A percentile compares a stretch with the other conserved stretches of the same genome.
Evolutionary conservation across 2,888 invertebrate species (phyloP).

Genomic region (Biston betularia): DNA sequence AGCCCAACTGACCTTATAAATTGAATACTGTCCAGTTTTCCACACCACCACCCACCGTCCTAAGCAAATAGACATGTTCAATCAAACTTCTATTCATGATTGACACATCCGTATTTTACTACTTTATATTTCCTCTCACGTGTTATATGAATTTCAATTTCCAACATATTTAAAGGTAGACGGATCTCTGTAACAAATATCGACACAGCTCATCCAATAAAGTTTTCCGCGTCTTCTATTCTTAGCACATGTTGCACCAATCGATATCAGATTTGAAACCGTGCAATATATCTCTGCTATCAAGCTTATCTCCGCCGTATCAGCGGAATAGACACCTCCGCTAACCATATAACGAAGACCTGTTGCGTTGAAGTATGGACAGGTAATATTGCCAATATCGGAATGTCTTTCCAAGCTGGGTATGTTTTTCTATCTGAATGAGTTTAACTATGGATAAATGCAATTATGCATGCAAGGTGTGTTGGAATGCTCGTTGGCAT

Average conservation of each 20-base stretch:
- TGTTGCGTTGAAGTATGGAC: slow-evolving; percentile 36
- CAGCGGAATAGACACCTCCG: slow-evolving; percentile 28
- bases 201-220: slow-evolving; percentile 15
- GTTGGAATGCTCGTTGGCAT: slow-evolving; percentile 50
- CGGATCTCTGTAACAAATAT: slow-evolving; percentile 9
- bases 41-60: neutral
- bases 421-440: slow-evolving; percentile 23
- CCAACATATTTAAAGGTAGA: slow-evolving; percentile 1
- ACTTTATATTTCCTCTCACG: neutral
- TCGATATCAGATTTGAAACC: slow-evolving; percentile 37
- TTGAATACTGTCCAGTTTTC: neutral
- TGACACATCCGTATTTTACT: neutral
- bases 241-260: slow-evolving; percentile 27
- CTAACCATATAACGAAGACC: slow-evolving; percentile 43
- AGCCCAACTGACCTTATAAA: neutral
- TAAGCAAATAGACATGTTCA: slow-evolving; percentile 6
- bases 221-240: slow-evolving; percentile 23
- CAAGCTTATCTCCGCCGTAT: slow-evolving; percentile 31
- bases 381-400: slow-evolving; percentile 22
- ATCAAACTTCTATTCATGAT: neutral
- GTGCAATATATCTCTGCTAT: slow-evolving; percentile 44
- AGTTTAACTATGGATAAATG: slow-evolving; percentile 55
- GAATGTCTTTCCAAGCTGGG: slow-evolving; percentile 38
- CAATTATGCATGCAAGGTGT: slow-evolving; percentile 53
- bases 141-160: slow-evolving; percentile 7